phyloP scores from a whole-genome alignment of 2,797 vertebrate species.

The Pipistrellus pygmaeus region DNA sequence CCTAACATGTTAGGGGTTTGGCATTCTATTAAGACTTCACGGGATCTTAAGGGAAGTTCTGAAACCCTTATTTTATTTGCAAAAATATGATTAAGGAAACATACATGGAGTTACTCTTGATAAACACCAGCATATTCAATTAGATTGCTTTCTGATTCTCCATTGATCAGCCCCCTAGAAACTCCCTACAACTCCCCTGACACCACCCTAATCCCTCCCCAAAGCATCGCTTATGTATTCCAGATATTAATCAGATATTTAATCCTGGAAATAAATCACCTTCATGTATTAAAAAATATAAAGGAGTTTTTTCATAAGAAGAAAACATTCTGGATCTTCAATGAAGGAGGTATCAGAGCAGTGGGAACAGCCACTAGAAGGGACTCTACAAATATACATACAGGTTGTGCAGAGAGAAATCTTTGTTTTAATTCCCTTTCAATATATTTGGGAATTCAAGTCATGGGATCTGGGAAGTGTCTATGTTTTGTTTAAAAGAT shows the following conservation, averaged over 20 bases:
- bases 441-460: not conserved
- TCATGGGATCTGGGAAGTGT: not conserved
- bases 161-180: not conserved
- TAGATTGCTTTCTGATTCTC: conserved; percentile 1
- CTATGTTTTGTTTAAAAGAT: conserved; percentile 25
- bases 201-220: not conserved
- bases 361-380: not conserved
- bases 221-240: not conserved
- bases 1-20: not conserved
- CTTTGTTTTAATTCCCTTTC: not conserved
- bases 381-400: not conserved
- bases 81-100: not conserved
- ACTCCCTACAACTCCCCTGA: not conserved
- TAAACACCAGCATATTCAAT: not conserved
- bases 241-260: not conserved
- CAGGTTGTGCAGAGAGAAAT: not conserved
- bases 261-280: not conserved
- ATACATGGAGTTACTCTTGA: not conserved
- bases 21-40: not conserved
- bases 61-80: not conserved
- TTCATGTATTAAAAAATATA: conserved; percentile 14
- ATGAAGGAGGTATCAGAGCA: not conserved
- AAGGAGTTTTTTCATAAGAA: not conserved
- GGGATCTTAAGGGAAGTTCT: not conserved
- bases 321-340: not conserved